Percentiles rank a stretch among this genome's conserved stretches.
phyloP scores from a whole-genome alignment of 2,113 vertebrate genomes.

The Porphyrio hochstetteri region DNA sequence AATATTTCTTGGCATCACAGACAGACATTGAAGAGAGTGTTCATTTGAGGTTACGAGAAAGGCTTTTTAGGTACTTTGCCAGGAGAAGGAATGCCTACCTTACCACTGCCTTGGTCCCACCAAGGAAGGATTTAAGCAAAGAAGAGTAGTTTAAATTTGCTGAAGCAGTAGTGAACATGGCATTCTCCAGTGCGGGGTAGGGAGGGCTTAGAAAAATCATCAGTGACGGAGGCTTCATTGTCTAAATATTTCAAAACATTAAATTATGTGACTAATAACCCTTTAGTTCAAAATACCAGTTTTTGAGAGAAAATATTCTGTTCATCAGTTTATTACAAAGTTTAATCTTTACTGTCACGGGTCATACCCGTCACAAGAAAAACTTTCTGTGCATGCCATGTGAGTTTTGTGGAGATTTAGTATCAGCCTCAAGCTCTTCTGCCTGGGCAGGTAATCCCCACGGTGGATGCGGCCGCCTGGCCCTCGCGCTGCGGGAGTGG shows the following conservation, averaged over 20 bases:
- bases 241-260: not conserved
- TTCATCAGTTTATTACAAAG: not conserved
- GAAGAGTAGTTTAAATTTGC: constrained; percentile 11
- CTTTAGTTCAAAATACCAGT: not conserved
- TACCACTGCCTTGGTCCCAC: not conserved
- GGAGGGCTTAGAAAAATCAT: not conserved
- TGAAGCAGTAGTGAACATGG: not conserved
- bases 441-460: not conserved
- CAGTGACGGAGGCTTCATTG: not conserved
- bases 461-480: not conserved
- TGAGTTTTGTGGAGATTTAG: not conserved
- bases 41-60: not conserved
- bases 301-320: not conserved
- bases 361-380: not conserved
- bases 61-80: not conserved
- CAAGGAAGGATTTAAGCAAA: not conserved
- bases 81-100: not conserved
- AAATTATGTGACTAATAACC: not conserved
- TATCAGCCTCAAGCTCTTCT: not conserved
- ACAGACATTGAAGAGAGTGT: not conserved
- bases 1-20: not conserved
- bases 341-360: not conserved
- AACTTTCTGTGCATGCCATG: not conserved
- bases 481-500: fast-evolving
- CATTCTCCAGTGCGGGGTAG: not conserved